phyloP scores from a whole-genome alignment of 30 jellyfish, hydroid and myxozoan species.

The Clytia hemisphaerica region DNA sequence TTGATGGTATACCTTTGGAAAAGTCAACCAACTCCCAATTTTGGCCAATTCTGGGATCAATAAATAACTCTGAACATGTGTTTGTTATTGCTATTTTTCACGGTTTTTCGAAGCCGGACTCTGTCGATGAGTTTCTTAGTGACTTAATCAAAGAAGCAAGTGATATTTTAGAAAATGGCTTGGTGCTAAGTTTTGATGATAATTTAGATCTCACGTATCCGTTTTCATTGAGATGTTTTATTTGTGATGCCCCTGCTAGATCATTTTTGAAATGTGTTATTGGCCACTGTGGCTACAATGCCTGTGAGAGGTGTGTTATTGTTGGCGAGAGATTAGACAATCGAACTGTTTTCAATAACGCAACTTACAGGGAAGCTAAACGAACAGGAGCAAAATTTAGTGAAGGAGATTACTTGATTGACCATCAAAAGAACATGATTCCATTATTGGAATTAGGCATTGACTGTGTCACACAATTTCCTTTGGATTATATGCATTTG shows the following conservation, averaged over 20 bases:
- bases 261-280: conserved; percentile 25
- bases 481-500: conserved; percentile 27
- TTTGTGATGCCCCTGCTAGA: conserved; percentile 52
- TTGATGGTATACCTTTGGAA: too few relatives aligned
- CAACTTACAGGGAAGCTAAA: too few relatives aligned
- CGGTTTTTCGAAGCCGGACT: too few relatives aligned
- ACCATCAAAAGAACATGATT: conserved; percentile 6
- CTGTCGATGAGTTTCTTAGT: conserved; percentile 5
- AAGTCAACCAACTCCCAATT: conserved; percentile 35
- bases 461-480: conserved; percentile 22
- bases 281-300: conserved; percentile 35
- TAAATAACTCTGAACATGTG: conserved; percentile 14
- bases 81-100: too few relatives aligned
- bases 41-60: conserved; percentile 49
- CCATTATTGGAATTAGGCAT: conserved; percentile 23
- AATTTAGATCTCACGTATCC: background rate
- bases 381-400: too few relatives aligned
- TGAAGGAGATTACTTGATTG: too few relatives aligned
- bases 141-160: conserved; percentile 24
- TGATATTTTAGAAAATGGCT: too few relatives aligned
- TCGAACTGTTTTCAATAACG: conserved; percentile 12
- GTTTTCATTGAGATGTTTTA: background rate
- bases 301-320: conserved; percentile 52
- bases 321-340: conserved; percentile 22
- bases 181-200: background rate